Evolutionary conservation across 2,797 vertebrate genomes (phyloP).

Genomic region (Sarcophilus harrisii): DNA sequence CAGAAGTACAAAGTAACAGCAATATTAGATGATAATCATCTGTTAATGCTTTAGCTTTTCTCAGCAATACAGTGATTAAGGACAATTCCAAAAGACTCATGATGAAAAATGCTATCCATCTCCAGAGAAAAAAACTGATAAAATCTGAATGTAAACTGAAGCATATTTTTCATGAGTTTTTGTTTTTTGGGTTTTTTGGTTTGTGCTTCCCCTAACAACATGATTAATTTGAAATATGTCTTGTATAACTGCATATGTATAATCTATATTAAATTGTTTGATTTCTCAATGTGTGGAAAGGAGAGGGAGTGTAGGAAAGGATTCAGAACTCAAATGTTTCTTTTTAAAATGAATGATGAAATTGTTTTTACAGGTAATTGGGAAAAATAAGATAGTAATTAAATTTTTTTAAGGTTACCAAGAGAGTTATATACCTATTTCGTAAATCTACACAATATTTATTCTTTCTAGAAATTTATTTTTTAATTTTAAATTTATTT

Average conservation of each 20-base stretch:
- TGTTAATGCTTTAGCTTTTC: background rate
- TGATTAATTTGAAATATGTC: background rate
- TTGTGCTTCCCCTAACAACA: background rate
- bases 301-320: background rate
- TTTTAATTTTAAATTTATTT: too few relatives aligned
- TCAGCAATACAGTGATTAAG: background rate
- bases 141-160: background rate
- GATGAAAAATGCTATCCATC: too few relatives aligned
- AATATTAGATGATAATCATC: background rate
- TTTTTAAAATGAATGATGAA: background rate
- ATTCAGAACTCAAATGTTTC: background rate
- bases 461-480: background rate
- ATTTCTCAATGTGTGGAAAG: background rate
- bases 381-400: background rate
- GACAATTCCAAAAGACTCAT: background rate
- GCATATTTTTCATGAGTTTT: background rate
- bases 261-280: background rate
- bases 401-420: background rate
- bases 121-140: too few relatives aligned
- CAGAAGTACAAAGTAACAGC: background rate
- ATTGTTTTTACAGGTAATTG: background rate
- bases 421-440: background rate
- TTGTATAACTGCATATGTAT: background rate
- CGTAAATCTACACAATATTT: background rate
- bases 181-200: background rate